Evolutionary conservation across 2,113 vertebrate genomes (phyloP), one percentile per base, ranked within the genome.

Genomic region (Xiphorhynchus elegans): DNA sequence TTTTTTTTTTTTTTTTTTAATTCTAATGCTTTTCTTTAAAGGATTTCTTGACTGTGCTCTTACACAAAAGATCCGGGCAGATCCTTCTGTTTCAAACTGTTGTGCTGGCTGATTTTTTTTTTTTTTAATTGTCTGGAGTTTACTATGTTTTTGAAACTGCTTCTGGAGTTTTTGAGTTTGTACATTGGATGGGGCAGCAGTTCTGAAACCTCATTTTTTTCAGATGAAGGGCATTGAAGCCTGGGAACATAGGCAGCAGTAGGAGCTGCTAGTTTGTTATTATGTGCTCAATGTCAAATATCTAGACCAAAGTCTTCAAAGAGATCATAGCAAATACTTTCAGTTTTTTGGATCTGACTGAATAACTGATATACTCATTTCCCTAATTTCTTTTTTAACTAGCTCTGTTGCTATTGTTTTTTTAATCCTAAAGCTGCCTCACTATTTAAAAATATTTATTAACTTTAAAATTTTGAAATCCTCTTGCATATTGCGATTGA

Each of bases 381-480:
- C 58, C 53, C 26, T 28, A 4, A 8, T 74, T 89, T 90, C 39
- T 84, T 86, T 75, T 82, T 20, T 75, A 46, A 42, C 46, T 60
- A 87, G 17, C 23, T 89, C 70, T 62, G 40, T 76, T 53, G 25
- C n/a, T 47, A 10, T 76, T n/a, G 11, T 47, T 82, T 63, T 63
- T 47, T 73, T 69, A 73, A 63, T 62, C 25, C 35, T 67, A 77
- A 96, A 93, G 47, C 59, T 84, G 78, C 33, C 46, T 93, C 18
- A 14, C 31, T 84, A 59, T 90, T 91, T 94, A n/a, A 85, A 90
- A 88, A 37, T 87, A 89, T 85, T 73, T 88, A 66, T 92, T 73
- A 74, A 80, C 47, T 91, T 82, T 2, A 44, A 66, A 35, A 70
- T 58, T 42, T 87, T 79, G 20, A 82, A 87, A 70, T 93, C 55